Evolutionary conservation across 2,888 invertebrate species (phyloP), one percentile per base, ranked within the genome.

Genomic region (Allacma fusca): DNA sequence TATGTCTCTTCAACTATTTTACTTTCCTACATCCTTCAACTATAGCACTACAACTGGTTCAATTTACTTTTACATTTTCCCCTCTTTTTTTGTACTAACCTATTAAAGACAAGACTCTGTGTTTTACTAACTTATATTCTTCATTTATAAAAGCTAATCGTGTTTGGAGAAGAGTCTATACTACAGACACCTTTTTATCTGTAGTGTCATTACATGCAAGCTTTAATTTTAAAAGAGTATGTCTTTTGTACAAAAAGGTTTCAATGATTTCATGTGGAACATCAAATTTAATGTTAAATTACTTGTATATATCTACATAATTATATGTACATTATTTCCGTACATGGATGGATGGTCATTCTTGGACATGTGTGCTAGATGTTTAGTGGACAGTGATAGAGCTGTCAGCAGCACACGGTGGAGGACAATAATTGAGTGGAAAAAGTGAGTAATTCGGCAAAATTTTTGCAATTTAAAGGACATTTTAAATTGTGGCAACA

Each of bases 401-500:
- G 64, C 40, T 72, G 72, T 72, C 23, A 28, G 16, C 44, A 19
- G 19, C 44, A 12, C 5, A 23, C 19, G 19, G 57, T 19, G 16
- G 21, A 13, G 13, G 29, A 23, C 29, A 59, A 59, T 26, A 73
- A 59, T 73, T 40, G 23, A 24, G 34, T 28, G 73, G 50, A 26
- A 70, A 72, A 73, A 50, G 50, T 50, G 50, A 50, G 50, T 50
- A 50, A 50, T 50, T 50, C 24, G 57, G 73, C 73, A 62, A 62
- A n/a, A 29, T 62, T 72, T n/a, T 73, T 64, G 73, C 73, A 62
- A 72, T 59, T 57, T 73, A 23, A 62, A 73, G 73, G 69, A 21
- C 64, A 73, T 73, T 73, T 73, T 7, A 73, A 73, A 62, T 62
- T 28, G 62, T 73, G 62, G 57, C 40, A 64, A 74, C 74, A 67